phyloP scores from a whole-genome alignment of 2,797 vertebrate species.

The Bucorvus abyssinicus region DNA sequence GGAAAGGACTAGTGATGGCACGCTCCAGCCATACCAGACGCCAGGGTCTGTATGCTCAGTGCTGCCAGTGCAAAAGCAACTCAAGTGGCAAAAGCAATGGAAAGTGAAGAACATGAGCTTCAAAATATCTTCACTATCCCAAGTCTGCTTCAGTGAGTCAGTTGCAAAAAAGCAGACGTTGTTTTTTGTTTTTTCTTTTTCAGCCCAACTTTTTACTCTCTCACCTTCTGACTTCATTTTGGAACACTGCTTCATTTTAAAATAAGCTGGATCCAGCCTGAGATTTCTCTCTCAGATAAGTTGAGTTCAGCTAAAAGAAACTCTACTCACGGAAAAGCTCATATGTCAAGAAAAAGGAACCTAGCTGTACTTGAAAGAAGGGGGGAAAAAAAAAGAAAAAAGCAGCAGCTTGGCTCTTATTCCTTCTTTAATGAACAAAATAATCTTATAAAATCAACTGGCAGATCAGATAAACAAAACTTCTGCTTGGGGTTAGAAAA shows the following conservation, averaged over 20 bases:
- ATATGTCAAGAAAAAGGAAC: neutral
- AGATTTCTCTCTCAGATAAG: conserved; percentile 33
- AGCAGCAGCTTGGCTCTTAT: neutral
- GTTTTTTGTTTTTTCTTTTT: neutral
- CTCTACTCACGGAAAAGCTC: neutral
- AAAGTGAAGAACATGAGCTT: neutral
- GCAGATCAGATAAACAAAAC: conserved; percentile 33
- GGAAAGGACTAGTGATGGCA: neutral
- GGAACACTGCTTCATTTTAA: neutral
- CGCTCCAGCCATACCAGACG: fast-evolving
- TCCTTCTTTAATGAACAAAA: neutral
- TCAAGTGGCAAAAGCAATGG: neutral
- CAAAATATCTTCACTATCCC: neutral
- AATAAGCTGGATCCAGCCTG: conserved; percentile 6
- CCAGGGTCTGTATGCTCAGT: neutral
- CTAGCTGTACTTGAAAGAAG: neutral
- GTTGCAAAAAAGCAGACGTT: neutral
- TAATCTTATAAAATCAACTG: conserved; percentile 5
- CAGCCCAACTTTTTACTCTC: neutral
- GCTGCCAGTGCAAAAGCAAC: neutral
- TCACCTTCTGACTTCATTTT: conserved; percentile 18
- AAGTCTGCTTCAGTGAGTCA: neutral
- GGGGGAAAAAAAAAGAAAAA: neutral
- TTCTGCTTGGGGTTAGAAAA: conserved; percentile 1
- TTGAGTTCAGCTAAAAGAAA: neutral